phyloP scores from a whole-genome alignment of 2,888 invertebrate genomes.

The Macaria notata region DNA sequence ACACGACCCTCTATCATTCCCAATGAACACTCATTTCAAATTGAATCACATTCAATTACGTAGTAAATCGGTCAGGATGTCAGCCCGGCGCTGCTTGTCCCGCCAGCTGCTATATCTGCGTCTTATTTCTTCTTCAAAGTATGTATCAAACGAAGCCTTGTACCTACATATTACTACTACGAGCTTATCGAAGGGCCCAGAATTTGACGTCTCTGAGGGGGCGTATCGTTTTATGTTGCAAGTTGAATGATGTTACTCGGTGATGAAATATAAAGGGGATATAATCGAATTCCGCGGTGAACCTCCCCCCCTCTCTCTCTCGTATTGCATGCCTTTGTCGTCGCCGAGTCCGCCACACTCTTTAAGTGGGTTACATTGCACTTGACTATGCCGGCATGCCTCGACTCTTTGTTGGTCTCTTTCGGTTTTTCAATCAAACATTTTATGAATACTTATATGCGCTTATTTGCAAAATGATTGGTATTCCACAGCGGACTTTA shows the following conservation, averaged over 20 bases:
- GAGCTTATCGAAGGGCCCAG: constrained; percentile 5
- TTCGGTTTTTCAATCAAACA: background rate
- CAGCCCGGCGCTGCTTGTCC: constrained; percentile 39
- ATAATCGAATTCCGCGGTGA: constrained; percentile 70
- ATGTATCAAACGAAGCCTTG: constrained; percentile 1
- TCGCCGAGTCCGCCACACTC: constrained; percentile 39
- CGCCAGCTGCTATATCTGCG: constrained; percentile 32
- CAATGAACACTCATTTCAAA: constrained; percentile 54
- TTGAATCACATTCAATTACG: constrained; percentile 65
- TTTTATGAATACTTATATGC: too few species aligned
- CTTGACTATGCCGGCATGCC: constrained; percentile 24
- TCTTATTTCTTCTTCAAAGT: constrained; percentile 24
- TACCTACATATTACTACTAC: background rate
- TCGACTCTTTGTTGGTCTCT: constrained; percentile 9
- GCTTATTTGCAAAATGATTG: constrained; percentile 1
- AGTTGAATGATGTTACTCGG: constrained; percentile 39
- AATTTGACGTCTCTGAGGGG: constrained; percentile 14
- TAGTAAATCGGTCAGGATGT: constrained; percentile 59
- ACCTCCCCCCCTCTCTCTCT: constrained; percentile 47
- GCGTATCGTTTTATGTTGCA: constrained; percentile 31
- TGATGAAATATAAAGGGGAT: constrained; percentile 63
- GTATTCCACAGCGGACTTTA: constrained; percentile 20
- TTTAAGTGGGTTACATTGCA: constrained; percentile 48
- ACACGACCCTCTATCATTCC: constrained; percentile 44
- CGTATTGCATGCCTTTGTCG: constrained; percentile 50